These are phyloP conservation scores for Corythornis cristatus DNA, from an alignment of 2,113 vertebrate genomes.

Conservation along the genomic window DNA sequence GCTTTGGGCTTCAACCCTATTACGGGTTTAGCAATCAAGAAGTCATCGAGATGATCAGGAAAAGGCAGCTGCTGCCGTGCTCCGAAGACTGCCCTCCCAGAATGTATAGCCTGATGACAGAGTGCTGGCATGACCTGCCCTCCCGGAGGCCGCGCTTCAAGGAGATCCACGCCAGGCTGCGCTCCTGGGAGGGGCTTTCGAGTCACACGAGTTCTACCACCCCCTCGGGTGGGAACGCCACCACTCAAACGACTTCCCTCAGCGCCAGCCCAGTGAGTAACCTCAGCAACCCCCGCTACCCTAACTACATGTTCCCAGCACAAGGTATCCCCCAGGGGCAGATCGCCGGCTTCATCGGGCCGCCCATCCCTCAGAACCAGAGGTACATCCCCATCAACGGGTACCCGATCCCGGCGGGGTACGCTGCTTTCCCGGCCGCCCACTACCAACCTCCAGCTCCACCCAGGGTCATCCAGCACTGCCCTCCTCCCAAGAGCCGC, in stretches of 20 bases:
- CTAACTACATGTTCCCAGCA: constrained; percentile 90
- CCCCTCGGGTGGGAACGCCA: constrained; percentile 94
- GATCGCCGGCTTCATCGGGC: constrained; percentile 85
- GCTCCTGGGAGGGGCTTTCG: constrained; percentile 94
- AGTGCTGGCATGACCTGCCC: constrained; percentile 98
- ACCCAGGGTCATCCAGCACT: constrained; percentile 90
- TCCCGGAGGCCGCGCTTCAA: constrained; percentile 90
- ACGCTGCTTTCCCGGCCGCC: constrained; percentile 92
- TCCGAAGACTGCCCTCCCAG: constrained; percentile 96
- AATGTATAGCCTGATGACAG: constrained; percentile 94
- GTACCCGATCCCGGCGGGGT: constrained; percentile 93
- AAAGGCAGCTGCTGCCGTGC: constrained; percentile 92
- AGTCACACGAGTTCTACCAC: constrained; percentile 96
- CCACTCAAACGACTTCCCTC: constrained; percentile 97
- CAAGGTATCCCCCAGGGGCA: constrained; percentile 88
- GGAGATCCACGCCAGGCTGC: constrained; percentile 90
- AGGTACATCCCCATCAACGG: constrained; percentile 96
- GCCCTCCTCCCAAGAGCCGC: constrained; percentile 95
- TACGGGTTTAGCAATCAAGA: constrained; percentile 98
- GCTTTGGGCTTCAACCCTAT: constrained; percentile 95
- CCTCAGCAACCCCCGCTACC: constrained; percentile 92
- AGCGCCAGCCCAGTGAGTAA: constrained; percentile 97
- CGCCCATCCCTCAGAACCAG: constrained; percentile 86
- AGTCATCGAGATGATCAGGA: constrained; percentile 97
- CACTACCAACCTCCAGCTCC: constrained; percentile 85